Evolutionary conservation across 2,113 vertebrate species (phyloP).

Genomic region (Tinamus guttatus): DNA sequence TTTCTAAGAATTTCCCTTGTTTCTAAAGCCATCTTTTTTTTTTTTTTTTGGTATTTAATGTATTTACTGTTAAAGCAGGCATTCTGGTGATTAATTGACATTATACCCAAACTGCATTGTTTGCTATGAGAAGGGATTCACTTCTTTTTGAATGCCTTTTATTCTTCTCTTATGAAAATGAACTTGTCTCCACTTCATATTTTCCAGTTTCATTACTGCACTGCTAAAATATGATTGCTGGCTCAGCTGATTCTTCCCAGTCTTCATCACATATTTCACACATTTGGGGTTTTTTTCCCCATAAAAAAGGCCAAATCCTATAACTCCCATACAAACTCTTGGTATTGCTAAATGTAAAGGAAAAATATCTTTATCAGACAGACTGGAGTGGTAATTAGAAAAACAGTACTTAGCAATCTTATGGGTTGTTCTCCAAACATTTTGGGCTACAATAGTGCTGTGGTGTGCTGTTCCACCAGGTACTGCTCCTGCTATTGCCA

Average conservation of each 20-base stretch:
- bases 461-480: not conserved
- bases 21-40: not conserved
- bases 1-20: constrained; percentile 40
- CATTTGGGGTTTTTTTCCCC: no score
- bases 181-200: not conserved
- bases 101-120: not conserved
- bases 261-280: not conserved
- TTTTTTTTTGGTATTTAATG: not conserved
- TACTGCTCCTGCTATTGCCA: not conserved
- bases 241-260: not conserved
- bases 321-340: not conserved
- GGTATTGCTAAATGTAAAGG: not conserved
- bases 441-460: not conserved
- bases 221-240: not conserved
- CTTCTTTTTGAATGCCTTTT: not conserved
- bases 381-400: not conserved
- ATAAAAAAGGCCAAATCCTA: not conserved
- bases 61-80: not conserved
- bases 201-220: not conserved
- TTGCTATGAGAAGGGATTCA: not conserved
- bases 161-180: not conserved
- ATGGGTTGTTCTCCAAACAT: not conserved
- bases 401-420: not conserved
- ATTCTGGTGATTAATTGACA: not conserved
- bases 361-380: not conserved